These are phyloP conservation scores for Chloroceryle aenea DNA, from an alignment of 2,113 vertebrate genomes.

Conservation along the genomic window DNA sequence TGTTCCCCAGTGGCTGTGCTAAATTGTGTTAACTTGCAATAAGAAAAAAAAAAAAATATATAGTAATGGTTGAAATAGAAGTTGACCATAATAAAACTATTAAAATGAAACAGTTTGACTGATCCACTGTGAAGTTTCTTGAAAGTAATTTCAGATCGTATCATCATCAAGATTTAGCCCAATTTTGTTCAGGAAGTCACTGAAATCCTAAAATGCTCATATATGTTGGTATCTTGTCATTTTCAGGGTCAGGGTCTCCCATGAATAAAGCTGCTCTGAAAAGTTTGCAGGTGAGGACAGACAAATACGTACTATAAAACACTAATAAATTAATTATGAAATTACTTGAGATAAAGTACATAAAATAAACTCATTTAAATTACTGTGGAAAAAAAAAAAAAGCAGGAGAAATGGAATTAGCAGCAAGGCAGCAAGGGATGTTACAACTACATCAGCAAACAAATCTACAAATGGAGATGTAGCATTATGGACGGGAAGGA, in stretches of 20 bases:
- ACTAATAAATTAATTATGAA: neutral
- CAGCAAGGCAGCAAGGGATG: neutral
- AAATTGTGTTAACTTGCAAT: neutral
- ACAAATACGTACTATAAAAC: neutral
- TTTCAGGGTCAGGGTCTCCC: neutral
- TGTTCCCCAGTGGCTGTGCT: neutral
- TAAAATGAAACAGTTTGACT: neutral
- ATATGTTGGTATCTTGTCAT: neutral
- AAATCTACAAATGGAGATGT: neutral
- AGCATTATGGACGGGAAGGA: neutral
- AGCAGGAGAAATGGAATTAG: neutral
- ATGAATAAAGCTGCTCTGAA: neutral
- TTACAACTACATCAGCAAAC: neutral
- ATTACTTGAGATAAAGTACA: neutral
- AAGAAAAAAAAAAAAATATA: neutral
- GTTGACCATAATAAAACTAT: neutral
- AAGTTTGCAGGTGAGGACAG: neutral
- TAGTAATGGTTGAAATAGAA: neutral
- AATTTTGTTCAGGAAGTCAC: neutral
- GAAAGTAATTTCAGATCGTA: neutral
- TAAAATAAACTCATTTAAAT: neutral
- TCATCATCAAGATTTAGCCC: neutral
- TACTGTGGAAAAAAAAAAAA: neutral
- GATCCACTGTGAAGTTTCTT: neutral
- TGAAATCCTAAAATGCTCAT: neutral